Percentiles rank a stretch among this genome's conserved stretches.
These are phyloP conservation scores for Heteromormyrus szaboi DNA, from an alignment of 2,797 vertebrate genomes.

Conservation along the genomic window DNA sequence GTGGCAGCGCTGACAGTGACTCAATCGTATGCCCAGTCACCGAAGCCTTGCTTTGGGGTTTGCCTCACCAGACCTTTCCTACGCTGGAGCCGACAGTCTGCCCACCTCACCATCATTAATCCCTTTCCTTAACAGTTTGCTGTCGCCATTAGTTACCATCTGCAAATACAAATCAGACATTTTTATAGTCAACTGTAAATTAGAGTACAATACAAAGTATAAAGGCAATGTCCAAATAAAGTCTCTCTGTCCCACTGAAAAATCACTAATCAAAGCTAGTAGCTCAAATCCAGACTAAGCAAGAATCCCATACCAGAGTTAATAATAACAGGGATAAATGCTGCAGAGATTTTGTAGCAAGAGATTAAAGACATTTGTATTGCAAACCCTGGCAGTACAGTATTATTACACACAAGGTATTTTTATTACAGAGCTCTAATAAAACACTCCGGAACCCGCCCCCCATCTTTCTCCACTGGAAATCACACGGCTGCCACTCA, in stretches of 20 bases:
- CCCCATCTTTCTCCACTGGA: not conserved
- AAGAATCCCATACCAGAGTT: not conserved
- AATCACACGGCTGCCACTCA: slow-evolving; percentile 41
- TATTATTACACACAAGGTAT: not conserved
- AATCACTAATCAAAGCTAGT: not conserved
- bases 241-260: not conserved
- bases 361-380: not conserved
- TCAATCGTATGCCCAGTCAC: not conserved
- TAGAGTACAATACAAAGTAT: not conserved
- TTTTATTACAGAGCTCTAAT: slow-evolving; percentile 9
- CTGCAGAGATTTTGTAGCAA: not conserved
- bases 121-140: not conserved
- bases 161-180: not conserved
- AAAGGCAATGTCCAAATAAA: not conserved
- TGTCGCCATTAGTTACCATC: not conserved
- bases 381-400: not conserved
- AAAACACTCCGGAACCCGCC: not conserved
- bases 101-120: not conserved
- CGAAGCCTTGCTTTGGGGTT: not conserved
- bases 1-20: not conserved
- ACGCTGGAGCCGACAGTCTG: not conserved
- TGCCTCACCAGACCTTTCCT: not conserved
- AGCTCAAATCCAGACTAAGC: not conserved
- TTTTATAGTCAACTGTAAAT: slow-evolving; percentile 5
- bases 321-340: slow-evolving; percentile 1